Evolutionary conservation across 2,113 vertebrate species (phyloP).

Genomic region (Oncorhynchus mykiss): DNA sequence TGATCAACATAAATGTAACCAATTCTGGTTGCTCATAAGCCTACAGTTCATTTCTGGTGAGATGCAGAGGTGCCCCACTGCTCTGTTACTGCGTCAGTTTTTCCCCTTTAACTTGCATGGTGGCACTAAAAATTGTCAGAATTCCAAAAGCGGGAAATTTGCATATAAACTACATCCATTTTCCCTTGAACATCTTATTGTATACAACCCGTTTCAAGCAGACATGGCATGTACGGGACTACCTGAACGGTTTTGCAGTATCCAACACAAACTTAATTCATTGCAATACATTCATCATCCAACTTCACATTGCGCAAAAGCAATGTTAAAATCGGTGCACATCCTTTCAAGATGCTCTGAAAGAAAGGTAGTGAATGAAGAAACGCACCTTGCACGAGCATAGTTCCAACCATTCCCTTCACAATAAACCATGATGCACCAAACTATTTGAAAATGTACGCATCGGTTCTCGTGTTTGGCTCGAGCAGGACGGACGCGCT

Average conservation of each 20-base stretch:
- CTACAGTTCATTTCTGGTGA: background rate
- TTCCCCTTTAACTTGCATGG: background rate
- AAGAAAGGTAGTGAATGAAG: background rate
- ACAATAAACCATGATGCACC: background rate
- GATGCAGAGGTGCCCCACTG: background rate
- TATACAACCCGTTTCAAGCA: too few species aligned
- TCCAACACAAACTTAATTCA: background rate
- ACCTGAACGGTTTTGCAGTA: background rate
- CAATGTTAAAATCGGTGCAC: background rate
- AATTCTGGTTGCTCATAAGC: background rate
- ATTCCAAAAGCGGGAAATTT: background rate
- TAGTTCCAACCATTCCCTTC: background rate
- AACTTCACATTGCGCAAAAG: constrained; percentile 32
- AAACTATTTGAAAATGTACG: background rate
- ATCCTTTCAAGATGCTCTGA: background rate
- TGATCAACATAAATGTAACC: background rate
- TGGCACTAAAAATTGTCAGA: background rate
- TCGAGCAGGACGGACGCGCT: background rate
- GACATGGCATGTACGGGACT: too few species aligned
- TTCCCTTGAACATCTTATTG: too few species aligned
- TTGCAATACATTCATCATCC: background rate
- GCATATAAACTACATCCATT: background rate
- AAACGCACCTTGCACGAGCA: background rate
- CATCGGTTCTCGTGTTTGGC: background rate
- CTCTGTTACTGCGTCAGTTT: background rate